Base-by-base conservation (phyloP, 35 echinoderm and acorn worm species). In the Apostichopus japonicus region DNA sequence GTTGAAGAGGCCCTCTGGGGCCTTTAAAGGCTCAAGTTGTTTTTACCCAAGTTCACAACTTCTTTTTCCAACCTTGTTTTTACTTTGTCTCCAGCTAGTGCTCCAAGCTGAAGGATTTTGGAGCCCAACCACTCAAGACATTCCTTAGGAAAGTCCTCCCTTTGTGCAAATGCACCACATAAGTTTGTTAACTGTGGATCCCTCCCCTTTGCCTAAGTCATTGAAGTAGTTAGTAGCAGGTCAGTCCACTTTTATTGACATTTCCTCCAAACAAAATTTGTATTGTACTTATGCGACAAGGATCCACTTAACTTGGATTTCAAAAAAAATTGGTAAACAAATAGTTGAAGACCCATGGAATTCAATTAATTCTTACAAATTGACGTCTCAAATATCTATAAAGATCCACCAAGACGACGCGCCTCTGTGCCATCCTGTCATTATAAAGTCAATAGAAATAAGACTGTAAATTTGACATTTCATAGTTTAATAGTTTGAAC, bases 81-180 rank as follows among this genome's bases (percentile, higher is more conserved):
- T 16, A 17, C 54, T 55, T n/a, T 5, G 79, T 24, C 79, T 83
- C 79, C 79, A 53, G 24, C 33, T 53, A 83, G 79, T 83, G 79
- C 79, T 83, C 54, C 33, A 83, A 83, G 16, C 17, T 83, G 79
- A 54, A 54, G 11, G n/a, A 54, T 33, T 54, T 17, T 33, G 54
- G 54, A 83, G 79, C 79, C 79, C n/a, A 54, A 21, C 79, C 79
- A 83, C 79, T 83, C 51, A 1, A 14, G 53, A 67, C 63, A 67
- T 67, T 10, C 3, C 11, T 19, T 67, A 67, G 63, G 63, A 67
- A 67, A 67, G 63, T 19, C 63, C 63, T 67, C 33, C 33, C 33
- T 44, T 44, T 44, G 33, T 44, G 33, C 33, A 44, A 44, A 44
- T 44, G 33, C 33, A 44, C 2, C 33, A 44, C 3, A 1, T 67